Evolutionary conservation across 2,113 vertebrate species (phyloP), one percentile per base, ranked within the genome.

Genomic region (Gymnocephalus cernua): DNA sequence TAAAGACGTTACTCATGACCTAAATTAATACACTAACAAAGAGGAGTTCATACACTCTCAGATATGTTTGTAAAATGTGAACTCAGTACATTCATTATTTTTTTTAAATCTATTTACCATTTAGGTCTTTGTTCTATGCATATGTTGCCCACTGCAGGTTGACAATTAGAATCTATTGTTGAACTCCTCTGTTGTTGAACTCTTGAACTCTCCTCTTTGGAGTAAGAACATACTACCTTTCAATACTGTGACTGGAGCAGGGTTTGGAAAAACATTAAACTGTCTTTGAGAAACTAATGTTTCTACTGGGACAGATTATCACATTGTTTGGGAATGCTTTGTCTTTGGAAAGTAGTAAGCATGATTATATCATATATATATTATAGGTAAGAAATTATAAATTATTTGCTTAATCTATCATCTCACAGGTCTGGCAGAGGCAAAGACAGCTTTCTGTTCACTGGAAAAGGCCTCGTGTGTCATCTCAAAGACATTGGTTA

Each of bases 1-100:
- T 48, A 82, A 53, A 66, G 48, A 80, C 61, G 68, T 83, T 64
- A 89, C 48, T 72, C 71, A 74, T 88, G 82, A 91, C 84, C 86
- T 86, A 84, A 84, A 90, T 91, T 48, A 83, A 80, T 57, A 57
- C 23, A 61, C 71, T 44, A 50, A 86, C 58, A 58, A 65, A 67
- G 15, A 45, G 27, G 19, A 64, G 27, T 12, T 65, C 41, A 56
- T 25, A 23, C 48, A 45, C 53, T 12, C 41, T 44, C 29, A 63
- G 23, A 51, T 71, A 41, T 32, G n/a, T 51, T 62, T 56, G 18
- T 50, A 50, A 61, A 38, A 56, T 18, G 16, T 45, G 25, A 67
- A 38, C 13, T 38, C 13, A 2, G 35, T 19, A 45, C 53, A 3
- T 19, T 44, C 14, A 35, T 63, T 63, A 6, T 16, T 16, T 14